Conservation (phyloP, 2,888 invertebrate species). For the Sminthurides aquaticus region DNA sequence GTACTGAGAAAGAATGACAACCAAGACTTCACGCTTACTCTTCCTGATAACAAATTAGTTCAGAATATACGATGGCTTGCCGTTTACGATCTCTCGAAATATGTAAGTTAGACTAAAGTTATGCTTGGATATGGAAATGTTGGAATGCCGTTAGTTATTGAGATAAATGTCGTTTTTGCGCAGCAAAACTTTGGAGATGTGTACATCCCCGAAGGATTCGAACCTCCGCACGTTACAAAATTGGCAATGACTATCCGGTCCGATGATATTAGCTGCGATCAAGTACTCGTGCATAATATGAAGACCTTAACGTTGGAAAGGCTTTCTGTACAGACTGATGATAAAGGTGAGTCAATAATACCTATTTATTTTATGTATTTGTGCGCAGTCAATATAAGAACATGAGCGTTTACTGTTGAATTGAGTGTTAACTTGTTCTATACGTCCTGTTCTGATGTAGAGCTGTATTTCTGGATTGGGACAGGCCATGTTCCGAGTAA, state of each 20-base stretch:
- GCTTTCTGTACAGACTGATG: conserved; percentile 49
- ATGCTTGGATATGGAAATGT: not conserved
- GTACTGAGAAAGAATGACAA: conserved; percentile 77
- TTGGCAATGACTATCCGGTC: conserved; percentile 57
- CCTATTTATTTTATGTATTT: not conserved
- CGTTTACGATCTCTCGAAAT: conserved; percentile 74
- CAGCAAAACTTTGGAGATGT: conserved; percentile 80
- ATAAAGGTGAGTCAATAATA: conserved; percentile 24
- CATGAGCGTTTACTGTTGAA: no score
- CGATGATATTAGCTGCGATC: conserved; percentile 62
- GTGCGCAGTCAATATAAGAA: no score
- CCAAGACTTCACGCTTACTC: conserved; percentile 68
- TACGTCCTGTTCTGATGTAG: no score
- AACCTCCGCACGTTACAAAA: conserved; percentile 66
- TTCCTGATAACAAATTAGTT: conserved; percentile 78
- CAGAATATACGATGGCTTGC: conserved; percentile 84
- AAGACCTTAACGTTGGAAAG: conserved; percentile 68
- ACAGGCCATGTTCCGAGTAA: conserved; percentile 78
- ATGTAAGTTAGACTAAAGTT: conserved; percentile 49
- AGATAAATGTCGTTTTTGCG: no score
- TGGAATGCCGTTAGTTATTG: not conserved
- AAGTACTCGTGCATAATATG: conserved; percentile 69
- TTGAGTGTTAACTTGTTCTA: no score
- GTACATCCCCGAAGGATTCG: conserved; percentile 81
- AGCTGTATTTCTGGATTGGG: conserved; percentile 80